Evolutionary conservation across 2,888 invertebrate species (phyloP), one percentile per base, ranked within the genome.

Genomic region (Cataglyphis cursor): DNA sequence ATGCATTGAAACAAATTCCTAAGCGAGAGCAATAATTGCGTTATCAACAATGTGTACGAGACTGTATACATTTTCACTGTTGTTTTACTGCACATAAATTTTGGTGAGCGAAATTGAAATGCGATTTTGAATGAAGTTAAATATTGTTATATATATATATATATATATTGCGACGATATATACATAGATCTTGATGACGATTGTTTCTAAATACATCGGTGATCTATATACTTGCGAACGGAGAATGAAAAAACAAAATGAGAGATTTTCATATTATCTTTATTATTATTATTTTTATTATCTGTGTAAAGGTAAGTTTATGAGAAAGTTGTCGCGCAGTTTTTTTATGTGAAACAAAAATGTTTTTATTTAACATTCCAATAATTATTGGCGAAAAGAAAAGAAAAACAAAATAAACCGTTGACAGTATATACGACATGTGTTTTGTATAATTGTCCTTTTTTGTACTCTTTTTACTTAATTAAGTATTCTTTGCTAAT

Each of bases 311-410:
- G 51, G 51, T 51, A n/a, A 62, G 44, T 83, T 81, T 81, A 28
- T n/a, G 28, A 83, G 82, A 84, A 35, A 57, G 54, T 85, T 87
- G 72, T 31, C 61, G 81, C 81, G 83, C 81, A 74, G 41, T 70
- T 84, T 85, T 66, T 84, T 82, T 18, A 54, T 85, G 83, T 73
- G 72, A 83, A 83, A 82, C 83, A 83, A 82, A 51, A 8, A 64
- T 51, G 62, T 82, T 89, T 89, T 88, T 81, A 86, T 90, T 92
- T 91, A 91, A 91, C 90, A 90, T 91, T 92, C 90, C 90, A 87
- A 86, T 90, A 90, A 91, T 86, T 35, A 35, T 87, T 88, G 88
- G 83, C 82, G 85, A 87, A 78, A 73, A 81, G 82, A 82, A 61
- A 70, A 89, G 82, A 84, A 81, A 61, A 68, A 72, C 82, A 76